Evolutionary conservation across 2,888 invertebrate genomes (phyloP).

Genomic region (Netelia fuscicornis): DNA sequence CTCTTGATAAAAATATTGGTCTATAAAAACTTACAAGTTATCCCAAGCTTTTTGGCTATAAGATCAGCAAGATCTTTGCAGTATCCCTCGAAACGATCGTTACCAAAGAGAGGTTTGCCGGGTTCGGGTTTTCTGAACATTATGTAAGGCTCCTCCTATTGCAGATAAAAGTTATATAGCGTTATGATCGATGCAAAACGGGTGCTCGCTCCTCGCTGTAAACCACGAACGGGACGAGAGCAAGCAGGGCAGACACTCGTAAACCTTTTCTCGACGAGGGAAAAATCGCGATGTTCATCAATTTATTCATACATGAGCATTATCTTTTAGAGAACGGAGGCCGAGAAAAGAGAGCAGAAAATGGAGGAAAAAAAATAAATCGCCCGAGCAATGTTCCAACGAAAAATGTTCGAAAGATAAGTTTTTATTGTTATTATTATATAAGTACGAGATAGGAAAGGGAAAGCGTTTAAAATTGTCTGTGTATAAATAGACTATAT

Average conservation of each 20-base stretch:
- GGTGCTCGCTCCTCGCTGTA: slow-evolving; percentile 7
- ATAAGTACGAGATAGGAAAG: neutral
- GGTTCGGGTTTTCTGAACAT: slow-evolving; percentile 90
- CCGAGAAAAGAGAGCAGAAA: slow-evolving; percentile 20
- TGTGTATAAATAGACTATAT: slow-evolving; percentile 23
- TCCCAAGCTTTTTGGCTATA: slow-evolving; percentile 92
- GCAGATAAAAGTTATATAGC: slow-evolving; percentile 67
- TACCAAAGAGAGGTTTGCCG: slow-evolving; percentile 89
- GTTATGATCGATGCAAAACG: slow-evolving; percentile 53
- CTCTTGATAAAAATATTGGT: slow-evolving; percentile 1
- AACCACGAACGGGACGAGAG: slow-evolving; percentile 21
- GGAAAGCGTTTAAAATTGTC: neutral
- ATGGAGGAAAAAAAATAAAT: slow-evolving; percentile 1
- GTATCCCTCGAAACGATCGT: slow-evolving; percentile 95
- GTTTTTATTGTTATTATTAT: slow-evolving; percentile 1
- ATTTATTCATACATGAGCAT: slow-evolving; percentile 60
- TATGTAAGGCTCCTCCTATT: slow-evolving; percentile 94
- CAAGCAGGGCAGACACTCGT: slow-evolving; percentile 32
- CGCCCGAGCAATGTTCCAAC: slow-evolving; percentile 3
- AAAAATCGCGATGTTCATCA: slow-evolving; percentile 41
- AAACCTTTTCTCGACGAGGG: slow-evolving; percentile 48
- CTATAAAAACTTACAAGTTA: slow-evolving; percentile 90
- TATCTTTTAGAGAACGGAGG: slow-evolving; percentile 22
- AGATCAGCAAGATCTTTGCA: slow-evolving; percentile 96
- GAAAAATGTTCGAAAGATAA: slow-evolving; percentile 32